Evolutionary conservation across 2,797 vertebrate genomes (phyloP).

Genomic region (Apodemus agrarius): DNA sequence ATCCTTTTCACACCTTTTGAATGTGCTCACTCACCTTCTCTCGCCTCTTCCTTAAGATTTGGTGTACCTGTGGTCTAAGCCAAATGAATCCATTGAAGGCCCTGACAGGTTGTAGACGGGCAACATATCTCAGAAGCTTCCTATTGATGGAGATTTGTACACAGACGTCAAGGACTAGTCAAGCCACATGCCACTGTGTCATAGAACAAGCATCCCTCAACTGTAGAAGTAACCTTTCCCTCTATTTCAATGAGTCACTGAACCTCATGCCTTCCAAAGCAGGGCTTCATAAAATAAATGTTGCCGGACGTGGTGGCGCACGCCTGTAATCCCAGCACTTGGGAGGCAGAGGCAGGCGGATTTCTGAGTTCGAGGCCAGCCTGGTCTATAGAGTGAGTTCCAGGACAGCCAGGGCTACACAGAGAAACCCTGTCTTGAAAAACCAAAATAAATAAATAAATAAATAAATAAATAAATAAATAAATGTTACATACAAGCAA

Average conservation of each 20-base stretch:
- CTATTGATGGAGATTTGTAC: slow-evolving; percentile 34
- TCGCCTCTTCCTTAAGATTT: neutral
- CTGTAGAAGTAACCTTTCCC: slow-evolving; percentile 76
- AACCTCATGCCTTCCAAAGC: slow-evolving; percentile 72
- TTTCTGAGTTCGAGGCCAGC: too few relatives aligned
- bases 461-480: too few relatives aligned
- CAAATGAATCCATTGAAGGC: neutral
- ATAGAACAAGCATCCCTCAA: slow-evolving; percentile 79
- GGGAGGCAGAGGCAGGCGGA: too few relatives aligned
- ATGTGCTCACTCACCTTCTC: neutral
- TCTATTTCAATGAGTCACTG: slow-evolving; percentile 77
- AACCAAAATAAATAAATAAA: too few relatives aligned
- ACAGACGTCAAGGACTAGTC: slow-evolving; percentile 76
- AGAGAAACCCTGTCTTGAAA: too few relatives aligned
- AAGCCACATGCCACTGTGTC: slow-evolving; percentile 72
- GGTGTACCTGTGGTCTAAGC: neutral
- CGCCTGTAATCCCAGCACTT: too few relatives aligned
- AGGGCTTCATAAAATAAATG: neutral
- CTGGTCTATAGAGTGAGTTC: too few relatives aligned
- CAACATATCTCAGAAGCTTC: neutral
- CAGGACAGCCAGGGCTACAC: too few relatives aligned
- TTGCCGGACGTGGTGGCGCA: too few relatives aligned
- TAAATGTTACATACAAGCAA: neutral
- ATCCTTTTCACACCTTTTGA: neutral
- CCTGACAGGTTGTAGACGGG: neutral